These are phyloP conservation scores for Ruditapes philippinarum DNA, from an alignment of 1,140 invertebrate species.

Conservation along the genomic window DNA sequence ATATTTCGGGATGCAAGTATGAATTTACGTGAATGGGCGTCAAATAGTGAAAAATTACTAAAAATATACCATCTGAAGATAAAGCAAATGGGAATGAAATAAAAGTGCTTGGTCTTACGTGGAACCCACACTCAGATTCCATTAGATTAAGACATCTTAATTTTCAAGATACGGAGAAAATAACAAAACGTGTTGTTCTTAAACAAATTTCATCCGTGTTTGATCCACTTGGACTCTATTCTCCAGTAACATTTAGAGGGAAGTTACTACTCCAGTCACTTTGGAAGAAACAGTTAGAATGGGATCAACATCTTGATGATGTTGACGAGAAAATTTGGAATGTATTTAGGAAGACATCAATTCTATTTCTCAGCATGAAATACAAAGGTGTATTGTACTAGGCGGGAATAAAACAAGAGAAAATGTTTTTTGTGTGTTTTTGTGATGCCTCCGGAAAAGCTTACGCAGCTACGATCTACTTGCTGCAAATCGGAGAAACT, in stretches of 20 bases:
- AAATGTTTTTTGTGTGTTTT: no score
- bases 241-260: neutral
- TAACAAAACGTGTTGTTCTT: neutral
- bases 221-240: slow-evolving; percentile 6
- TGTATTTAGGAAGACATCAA: neutral
- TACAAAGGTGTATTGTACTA: slow-evolving; percentile 9
- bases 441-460: slow-evolving; percentile 46
- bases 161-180: neutral
- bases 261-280: neutral
- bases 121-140: slow-evolving; percentile 11
- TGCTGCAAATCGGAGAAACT: neutral
- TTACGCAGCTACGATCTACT: slow-evolving; percentile 23
- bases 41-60: neutral
- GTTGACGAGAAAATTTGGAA: neutral
- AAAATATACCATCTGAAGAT: neutral
- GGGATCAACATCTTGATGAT: neutral
- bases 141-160: neutral
- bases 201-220: neutral
- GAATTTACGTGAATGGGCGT: slow-evolving; percentile 32
- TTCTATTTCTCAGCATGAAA: neutral
- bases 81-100: neutral
- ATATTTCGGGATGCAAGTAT: slow-evolving; percentile 59
- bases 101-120: slow-evolving; percentile 44
- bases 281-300: slow-evolving; percentile 21
- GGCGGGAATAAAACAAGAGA: no score